Evolutionary conservation across 2,113 vertebrate genomes (phyloP).

Genomic region (Anolis sagrei): DNA sequence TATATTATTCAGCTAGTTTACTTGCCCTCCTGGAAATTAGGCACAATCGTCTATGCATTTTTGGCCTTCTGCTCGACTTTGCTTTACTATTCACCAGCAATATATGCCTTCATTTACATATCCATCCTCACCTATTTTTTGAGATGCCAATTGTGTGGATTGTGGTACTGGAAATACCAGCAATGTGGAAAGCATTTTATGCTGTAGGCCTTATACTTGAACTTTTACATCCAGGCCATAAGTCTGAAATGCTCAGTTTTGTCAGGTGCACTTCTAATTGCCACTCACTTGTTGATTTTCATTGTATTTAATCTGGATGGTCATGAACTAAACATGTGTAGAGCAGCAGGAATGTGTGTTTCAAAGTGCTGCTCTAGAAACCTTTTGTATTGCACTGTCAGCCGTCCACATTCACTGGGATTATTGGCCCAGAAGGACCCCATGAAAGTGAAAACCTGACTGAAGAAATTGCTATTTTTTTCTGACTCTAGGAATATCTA

Average conservation of each 20-base stretch:
- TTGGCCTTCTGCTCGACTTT: not conserved
- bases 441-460: too few species aligned
- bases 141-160: not conserved
- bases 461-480: not conserved
- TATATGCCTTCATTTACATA: fast-evolving
- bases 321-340: too few species aligned
- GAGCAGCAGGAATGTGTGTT: not conserved
- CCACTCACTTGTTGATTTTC: not conserved
- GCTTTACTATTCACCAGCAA: not conserved
- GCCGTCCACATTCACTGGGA: too few species aligned
- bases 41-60: not conserved
- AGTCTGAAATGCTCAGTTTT: too few species aligned
- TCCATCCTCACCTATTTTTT: not conserved
- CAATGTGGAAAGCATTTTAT: not conserved
- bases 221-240: not conserved
- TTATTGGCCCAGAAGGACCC: too few species aligned
- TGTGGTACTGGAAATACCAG: not conserved
- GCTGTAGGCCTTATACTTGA: not conserved
- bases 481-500: too few species aligned
- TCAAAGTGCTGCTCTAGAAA: not conserved
- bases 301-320: not conserved
- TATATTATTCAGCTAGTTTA: not conserved
- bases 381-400: too few species aligned
- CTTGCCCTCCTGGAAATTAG: not conserved
- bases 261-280: not conserved